These are phyloP conservation scores for Poliocrania exsul DNA, from an alignment of 2,797 vertebrate genomes.

Conservation along the genomic window DNA sequence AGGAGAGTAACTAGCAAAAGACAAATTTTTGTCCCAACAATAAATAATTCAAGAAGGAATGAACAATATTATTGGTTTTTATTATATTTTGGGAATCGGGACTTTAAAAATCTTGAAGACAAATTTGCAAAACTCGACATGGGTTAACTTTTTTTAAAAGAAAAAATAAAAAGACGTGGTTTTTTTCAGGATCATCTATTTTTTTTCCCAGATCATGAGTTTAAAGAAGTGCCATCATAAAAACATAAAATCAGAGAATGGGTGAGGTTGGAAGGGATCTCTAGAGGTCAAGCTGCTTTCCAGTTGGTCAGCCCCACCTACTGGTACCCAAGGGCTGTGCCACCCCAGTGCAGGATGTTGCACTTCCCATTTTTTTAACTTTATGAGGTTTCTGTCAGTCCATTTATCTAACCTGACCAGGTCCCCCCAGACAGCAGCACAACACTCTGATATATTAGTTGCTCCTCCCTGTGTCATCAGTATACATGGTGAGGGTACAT, in stretches of 20 bases:
- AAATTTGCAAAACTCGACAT: neutral
- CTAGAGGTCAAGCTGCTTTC: neutral
- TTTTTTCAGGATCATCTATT: neutral
- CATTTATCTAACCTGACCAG: neutral
- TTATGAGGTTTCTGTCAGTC: neutral
- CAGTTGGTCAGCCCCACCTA: neutral
- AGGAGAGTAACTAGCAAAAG: neutral
- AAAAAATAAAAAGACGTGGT: neutral
- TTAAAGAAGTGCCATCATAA: neutral
- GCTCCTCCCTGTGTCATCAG: too few relatives aligned
- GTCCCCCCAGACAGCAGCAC: neutral
- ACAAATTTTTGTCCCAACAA: neutral
- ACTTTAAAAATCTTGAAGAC: neutral
- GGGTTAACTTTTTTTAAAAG: neutral
- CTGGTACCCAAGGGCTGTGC: neutral
- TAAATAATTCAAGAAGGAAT: neutral
- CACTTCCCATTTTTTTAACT: neutral
- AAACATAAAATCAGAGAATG: neutral
- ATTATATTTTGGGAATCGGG: neutral
- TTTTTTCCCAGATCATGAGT: neutral
- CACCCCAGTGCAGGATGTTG: neutral
- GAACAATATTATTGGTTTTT: neutral
- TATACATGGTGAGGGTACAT: rapidly evolving
- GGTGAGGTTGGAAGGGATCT: neutral
- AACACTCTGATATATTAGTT: neutral